Evolutionary conservation across 2,113 vertebrate species (phyloP).

Genomic region (Nematolebias whitei): DNA sequence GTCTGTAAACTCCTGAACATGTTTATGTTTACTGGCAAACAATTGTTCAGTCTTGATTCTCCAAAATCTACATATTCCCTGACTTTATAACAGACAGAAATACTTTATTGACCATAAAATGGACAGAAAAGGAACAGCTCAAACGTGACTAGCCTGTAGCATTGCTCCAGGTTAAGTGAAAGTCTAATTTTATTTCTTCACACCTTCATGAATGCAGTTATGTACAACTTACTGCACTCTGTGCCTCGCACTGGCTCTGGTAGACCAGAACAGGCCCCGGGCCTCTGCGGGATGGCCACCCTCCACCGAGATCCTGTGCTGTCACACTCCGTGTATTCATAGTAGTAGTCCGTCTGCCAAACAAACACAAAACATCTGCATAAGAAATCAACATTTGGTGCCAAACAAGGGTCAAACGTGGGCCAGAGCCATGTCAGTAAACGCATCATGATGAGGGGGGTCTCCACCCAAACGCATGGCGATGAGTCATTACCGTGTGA

Average conservation of each 20-base stretch:
- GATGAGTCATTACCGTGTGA: constrained; percentile 35
- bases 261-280: constrained; percentile 85
- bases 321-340: constrained; percentile 97
- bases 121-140: neutral
- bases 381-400: constrained; percentile 17
- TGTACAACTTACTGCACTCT: constrained; percentile 91
- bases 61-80: neutral
- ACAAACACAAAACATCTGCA: constrained; percentile 30
- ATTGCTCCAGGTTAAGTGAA: constrained; percentile 11
- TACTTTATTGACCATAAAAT: neutral
- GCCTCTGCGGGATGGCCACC: constrained; percentile 89
- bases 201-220: neutral
- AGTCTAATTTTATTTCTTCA: constrained; percentile 14
- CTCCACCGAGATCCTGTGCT: constrained; percentile 95
- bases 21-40: too few species aligned
- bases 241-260: constrained; percentile 94
- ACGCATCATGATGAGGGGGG: constrained; percentile 27
- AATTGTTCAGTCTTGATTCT: neutral
- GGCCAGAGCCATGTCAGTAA: constrained; percentile 35
- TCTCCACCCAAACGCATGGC: constrained; percentile 36
- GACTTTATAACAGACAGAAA: constrained; percentile 2
- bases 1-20: too few species aligned
- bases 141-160: constrained; percentile 25
- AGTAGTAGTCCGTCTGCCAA: constrained; percentile 92
- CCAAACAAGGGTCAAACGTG: constrained; percentile 24